Evolutionary conservation across 2,797 vertebrate species (phyloP).

Genomic region (Poecilia picta): DNA sequence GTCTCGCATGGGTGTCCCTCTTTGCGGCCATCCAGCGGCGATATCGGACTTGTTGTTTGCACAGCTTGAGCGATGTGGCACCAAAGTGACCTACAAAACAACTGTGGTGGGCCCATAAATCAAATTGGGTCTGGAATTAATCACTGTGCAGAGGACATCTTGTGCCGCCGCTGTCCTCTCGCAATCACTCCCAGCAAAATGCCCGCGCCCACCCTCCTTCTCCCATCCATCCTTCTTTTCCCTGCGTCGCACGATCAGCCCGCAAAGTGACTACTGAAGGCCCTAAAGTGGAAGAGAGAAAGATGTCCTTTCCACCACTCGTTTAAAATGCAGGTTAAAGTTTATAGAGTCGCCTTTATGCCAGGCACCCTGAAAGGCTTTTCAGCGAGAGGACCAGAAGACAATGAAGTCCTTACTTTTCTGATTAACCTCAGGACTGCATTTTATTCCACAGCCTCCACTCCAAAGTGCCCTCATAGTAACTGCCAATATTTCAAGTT

Average conservation of each 20-base stretch:
- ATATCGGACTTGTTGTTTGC: slow-evolving; percentile 80
- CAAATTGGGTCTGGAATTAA: slow-evolving; percentile 77
- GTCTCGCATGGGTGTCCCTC: slow-evolving; percentile 52
- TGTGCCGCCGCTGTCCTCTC: slow-evolving; percentile 71
- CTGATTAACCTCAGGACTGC: slow-evolving; percentile 34
- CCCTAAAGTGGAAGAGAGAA: slow-evolving; percentile 35
- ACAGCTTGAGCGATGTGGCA: slow-evolving; percentile 81
- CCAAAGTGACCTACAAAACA: slow-evolving; percentile 82
- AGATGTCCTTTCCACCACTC: slow-evolving; percentile 61
- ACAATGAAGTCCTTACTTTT: slow-evolving; percentile 39
- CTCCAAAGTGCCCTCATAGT: slow-evolving; percentile 36
- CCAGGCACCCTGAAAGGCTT: slow-evolving; percentile 33
- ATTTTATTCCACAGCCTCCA: slow-evolving; percentile 41
- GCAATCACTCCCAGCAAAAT: slow-evolving; percentile 73
- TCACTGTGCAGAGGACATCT: slow-evolving; percentile 79
- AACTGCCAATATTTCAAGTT: slow-evolving; percentile 48
- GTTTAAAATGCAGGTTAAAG: slow-evolving; percentile 65
- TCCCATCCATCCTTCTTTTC: slow-evolving; percentile 32
- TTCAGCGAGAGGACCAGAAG: slow-evolving; percentile 15
- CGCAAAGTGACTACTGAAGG: slow-evolving; percentile 39
- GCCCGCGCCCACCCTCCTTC: slow-evolving; percentile 15
- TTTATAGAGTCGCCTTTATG: slow-evolving; percentile 51
- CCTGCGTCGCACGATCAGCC: slow-evolving; percentile 44
- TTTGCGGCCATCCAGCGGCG: slow-evolving; percentile 67
- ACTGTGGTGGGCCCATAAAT: slow-evolving; percentile 78